These are phyloP conservation scores for Orchesellides sinensis DNA, from an alignment of 2,888 invertebrate species.

Conservation along the genomic window DNA sequence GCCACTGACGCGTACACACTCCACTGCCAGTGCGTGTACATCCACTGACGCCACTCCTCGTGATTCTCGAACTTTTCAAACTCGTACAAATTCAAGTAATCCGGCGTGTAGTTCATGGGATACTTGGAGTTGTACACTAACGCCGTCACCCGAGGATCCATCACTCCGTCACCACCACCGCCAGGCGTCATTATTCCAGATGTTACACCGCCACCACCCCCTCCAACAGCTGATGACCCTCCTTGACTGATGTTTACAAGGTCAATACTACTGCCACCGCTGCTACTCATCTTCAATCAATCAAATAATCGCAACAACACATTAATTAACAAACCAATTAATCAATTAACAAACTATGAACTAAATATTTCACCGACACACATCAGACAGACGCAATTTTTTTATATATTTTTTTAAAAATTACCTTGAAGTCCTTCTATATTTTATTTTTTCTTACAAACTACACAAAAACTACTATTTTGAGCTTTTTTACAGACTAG, in stretches of 20 bases:
- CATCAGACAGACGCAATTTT: background rate
- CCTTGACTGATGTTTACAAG: constrained; percentile 56
- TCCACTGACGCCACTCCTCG: constrained; percentile 69
- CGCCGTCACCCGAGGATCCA: constrained; percentile 20
- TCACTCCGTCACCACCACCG: background rate
- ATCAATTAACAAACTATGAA: background rate
- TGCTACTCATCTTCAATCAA: background rate
- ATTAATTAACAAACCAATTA: no score
- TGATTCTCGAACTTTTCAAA: constrained; percentile 69
- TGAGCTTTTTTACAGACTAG: background rate
- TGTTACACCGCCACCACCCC: constrained; percentile 10
- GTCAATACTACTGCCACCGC: constrained; percentile 1
- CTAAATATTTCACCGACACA: background rate
- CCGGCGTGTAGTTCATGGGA: constrained; percentile 64
- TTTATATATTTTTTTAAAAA: background rate
- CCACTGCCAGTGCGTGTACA: constrained; percentile 67
- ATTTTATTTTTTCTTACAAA: no score
- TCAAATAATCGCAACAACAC: no score
- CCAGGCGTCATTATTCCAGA: no score
- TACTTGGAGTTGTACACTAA: constrained; percentile 58
- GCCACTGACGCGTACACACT: constrained; percentile 64
- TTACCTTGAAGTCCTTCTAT: no score
- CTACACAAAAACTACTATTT: background rate
- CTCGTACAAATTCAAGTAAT: constrained; percentile 62
- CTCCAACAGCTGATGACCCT: constrained; percentile 7